Conservation (phyloP, 2,797 vertebrate genomes). For the Falco concolor region DNA sequence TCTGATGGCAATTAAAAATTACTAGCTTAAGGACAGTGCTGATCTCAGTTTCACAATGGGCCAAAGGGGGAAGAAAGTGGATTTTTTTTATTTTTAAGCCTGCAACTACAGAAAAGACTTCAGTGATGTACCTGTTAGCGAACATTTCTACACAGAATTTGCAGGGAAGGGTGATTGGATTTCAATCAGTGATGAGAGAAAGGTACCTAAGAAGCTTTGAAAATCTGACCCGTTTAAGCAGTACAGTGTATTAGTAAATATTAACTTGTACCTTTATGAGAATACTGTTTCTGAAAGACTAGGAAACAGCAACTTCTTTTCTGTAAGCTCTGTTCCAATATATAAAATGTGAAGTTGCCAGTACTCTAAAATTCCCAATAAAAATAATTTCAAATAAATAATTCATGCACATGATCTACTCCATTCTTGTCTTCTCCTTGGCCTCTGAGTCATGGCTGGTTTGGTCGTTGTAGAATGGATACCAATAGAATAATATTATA, state of each 20-base stretch:
- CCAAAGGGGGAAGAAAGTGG: background rate
- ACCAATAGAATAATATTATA: background rate
- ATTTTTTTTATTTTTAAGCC: background rate
- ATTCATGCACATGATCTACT: background rate
- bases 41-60: background rate
- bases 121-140: background rate
- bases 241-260: background rate
- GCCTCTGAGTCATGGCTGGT: background rate
- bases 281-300: background rate
- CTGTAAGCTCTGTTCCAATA: background rate
- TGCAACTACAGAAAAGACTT: background rate
- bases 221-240: background rate
- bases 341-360: constrained; percentile 17
- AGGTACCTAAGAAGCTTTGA: background rate
- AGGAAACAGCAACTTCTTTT: background rate
- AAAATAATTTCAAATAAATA: background rate
- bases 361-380: constrained; percentile 34
- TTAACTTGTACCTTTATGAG: background rate
- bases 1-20: constrained; percentile 31
- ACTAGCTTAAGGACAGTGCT: background rate
- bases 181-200: background rate
- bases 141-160: background rate
- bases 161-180: background rate
- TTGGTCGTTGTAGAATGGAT: background rate
- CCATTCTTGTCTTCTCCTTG: background rate